Evolutionary conservation across 2,113 vertebrate genomes (phyloP).

Genomic region (Phodopus roborovskii): DNA sequence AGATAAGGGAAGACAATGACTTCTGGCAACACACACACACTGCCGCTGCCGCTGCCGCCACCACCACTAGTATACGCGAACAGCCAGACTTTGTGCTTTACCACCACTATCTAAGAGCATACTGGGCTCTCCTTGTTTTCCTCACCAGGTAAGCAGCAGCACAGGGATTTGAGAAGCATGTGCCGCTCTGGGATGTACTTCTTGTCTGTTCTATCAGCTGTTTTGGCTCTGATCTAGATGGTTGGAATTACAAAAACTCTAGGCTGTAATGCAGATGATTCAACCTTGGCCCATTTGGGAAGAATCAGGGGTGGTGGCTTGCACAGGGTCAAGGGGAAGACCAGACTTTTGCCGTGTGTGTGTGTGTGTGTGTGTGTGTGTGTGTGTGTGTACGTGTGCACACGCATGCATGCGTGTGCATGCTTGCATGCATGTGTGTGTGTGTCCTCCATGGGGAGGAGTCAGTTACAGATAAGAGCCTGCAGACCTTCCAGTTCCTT

Average conservation of each 20-base stretch:
- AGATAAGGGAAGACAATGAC: not conserved
- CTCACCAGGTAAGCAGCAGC: not conserved
- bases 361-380: no score
- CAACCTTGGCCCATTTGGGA: not conserved
- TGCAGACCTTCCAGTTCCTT: not conserved
- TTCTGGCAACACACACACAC: not conserved
- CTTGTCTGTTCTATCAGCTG: not conserved
- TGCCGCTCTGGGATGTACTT: conserved; percentile 8
- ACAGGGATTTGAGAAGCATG: not conserved
- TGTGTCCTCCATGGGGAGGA: not conserved
- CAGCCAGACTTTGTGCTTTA: not conserved
- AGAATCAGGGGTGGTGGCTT: not conserved
- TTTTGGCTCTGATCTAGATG: not conserved
- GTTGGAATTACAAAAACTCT: not conserved
- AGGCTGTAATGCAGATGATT: not conserved
- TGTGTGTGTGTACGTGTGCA: no score
- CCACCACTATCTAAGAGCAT: not conserved
- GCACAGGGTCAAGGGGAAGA: not conserved
- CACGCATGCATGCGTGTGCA: no score
- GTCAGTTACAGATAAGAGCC: not conserved
- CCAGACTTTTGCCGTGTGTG: not conserved
- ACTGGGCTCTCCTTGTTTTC: not conserved
- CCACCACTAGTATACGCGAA: not conserved
- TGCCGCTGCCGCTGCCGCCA: no score
- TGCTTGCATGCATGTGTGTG: no score